Conservation (phyloP, 2,797 vertebrate species). For the Sebastiscus tertius region DNA sequence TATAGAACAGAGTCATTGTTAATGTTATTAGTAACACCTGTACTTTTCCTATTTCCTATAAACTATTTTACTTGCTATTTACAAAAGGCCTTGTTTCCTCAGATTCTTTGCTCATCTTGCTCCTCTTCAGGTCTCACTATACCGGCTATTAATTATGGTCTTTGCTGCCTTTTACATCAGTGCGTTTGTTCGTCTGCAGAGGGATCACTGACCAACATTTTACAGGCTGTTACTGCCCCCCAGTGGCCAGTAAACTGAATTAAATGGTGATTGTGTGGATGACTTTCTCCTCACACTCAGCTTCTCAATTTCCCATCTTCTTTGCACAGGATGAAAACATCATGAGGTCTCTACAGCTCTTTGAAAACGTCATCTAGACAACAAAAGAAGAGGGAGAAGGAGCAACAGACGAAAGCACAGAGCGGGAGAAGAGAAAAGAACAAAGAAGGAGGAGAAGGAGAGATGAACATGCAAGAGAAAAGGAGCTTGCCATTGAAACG, state of each 20-base stretch:
- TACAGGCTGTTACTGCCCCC: slow-evolving; percentile 52
- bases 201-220: slow-evolving; percentile 8
- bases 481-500: neutral
- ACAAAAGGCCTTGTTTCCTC: neutral
- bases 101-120: neutral
- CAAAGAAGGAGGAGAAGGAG: neutral
- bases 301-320: slow-evolving; percentile 39
- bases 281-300: slow-evolving; percentile 17
- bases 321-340: slow-evolving; percentile 95
- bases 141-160: slow-evolving; percentile 37
- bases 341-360: slow-evolving; percentile 98
- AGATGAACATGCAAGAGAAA: slow-evolving; percentile 5
- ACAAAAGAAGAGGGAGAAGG: neutral
- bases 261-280: slow-evolving; percentile 34
- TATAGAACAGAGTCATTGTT: neutral
- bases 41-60: neutral
- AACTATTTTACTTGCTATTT: neutral
- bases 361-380: slow-evolving; percentile 96
- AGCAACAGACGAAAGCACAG: neutral
- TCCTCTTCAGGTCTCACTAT: slow-evolving; percentile 2
- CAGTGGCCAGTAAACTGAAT: slow-evolving; percentile 56
- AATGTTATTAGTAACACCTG: neutral
- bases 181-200: slow-evolving; percentile 18
- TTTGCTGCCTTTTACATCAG: slow-evolving; percentile 16
- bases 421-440: neutral